Evolutionary conservation across 2,797 vertebrate species (phyloP), one percentile per base, ranked within the genome.

Genomic region (Hafferia zeledoni): DNA sequence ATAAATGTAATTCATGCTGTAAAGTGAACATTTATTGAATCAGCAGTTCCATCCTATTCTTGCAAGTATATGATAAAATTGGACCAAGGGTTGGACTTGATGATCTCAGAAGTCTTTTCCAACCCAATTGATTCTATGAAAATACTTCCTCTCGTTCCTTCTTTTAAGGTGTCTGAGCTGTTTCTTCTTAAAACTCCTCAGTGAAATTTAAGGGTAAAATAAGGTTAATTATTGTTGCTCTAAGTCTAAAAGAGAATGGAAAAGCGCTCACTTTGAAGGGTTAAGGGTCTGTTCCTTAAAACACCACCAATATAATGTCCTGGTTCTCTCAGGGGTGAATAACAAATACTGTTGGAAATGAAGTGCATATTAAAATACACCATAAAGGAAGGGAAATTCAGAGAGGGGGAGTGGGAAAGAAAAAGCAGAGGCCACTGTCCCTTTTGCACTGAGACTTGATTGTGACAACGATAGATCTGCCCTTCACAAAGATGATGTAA

Each of bases 351-450:
- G 11, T 11, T 64, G 46, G 35, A 50, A 85, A 71, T 49, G 2
- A 64, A 87, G 25, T n/a, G 9, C 47, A 79, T 70, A 55, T 68
- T 50, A 44, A 83, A 83, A 70, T 41, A 15, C 8, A 4, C 39
- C 15, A 59, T 17, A 27, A 68, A 8, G 17, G 64, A 33, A 60
- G 20, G 37, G 10, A 44, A 28, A 52, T 44, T 31, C 49, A 37
- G 22, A 10, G 10, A 12, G 33, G 46, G 46, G 49, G 33, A 33
- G 20, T 0, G 0, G 1, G 1, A 24, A 75, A 9, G 30, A 27
- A 49, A 17, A 74, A 23, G 59, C 20, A 30, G 56, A 44, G 10
- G 15, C 15, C n/a, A 64, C 35, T 55, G 23, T 18, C 11, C 4
- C 27, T 61, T 41, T 61, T 61, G 6, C 61, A 41, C 55, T 61